Evolutionary conservation across 2,113 vertebrate species (phyloP).

Genomic region (Dinomys branickii): DNA sequence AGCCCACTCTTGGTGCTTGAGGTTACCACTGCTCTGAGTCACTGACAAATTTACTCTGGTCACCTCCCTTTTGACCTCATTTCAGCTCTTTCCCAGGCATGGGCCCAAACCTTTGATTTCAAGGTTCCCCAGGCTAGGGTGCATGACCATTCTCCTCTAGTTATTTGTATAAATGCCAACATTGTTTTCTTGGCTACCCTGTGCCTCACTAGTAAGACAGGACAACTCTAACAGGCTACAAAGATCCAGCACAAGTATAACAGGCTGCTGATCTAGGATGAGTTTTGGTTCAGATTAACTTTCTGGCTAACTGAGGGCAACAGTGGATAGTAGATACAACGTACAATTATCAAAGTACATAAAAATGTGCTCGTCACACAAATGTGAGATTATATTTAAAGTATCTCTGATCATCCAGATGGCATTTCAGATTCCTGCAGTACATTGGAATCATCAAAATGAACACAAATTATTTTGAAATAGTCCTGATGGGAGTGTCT

Average conservation of each 20-base stretch:
- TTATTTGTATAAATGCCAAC: neutral
- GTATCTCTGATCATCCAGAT: constrained; percentile 23
- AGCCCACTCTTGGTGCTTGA: neutral
- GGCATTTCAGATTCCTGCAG: constrained; percentile 12
- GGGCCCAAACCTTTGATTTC: neutral
- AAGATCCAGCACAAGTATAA: neutral
- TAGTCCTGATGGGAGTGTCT: neutral
- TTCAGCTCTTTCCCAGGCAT: neutral
- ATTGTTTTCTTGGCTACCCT: neutral
- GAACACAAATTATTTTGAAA: constrained; percentile 45
- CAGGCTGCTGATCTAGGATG: neutral
- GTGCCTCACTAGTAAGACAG: neutral
- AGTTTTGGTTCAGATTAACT: neutral
- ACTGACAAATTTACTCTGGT: neutral
- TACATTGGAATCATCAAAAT: constrained; percentile 10
- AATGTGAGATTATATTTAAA: constrained; percentile 36
- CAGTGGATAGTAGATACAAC: neutral
- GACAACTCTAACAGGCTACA: neutral
- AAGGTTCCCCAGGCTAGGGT: neutral
- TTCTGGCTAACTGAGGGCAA: neutral
- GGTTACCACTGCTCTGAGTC: neutral
- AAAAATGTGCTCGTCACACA: neutral
- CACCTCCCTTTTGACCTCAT: neutral
- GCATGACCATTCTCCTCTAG: neutral
- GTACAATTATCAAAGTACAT: neutral